phyloP scores from a whole-genome alignment of 2,113 vertebrate genomes.

The Marmota flaviventris region DNA sequence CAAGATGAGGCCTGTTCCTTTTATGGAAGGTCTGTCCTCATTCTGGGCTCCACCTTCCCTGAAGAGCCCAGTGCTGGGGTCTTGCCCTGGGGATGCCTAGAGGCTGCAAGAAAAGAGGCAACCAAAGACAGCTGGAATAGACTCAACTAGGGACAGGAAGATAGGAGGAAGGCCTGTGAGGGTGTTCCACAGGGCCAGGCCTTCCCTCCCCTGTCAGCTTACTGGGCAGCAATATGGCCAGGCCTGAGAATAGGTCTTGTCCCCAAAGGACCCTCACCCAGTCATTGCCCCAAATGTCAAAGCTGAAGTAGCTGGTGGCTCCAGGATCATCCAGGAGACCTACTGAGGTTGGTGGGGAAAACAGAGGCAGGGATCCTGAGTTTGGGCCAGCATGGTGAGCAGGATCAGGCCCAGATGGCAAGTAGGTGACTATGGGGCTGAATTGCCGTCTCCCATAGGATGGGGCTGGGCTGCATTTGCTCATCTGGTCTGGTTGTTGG shows the following conservation, averaged over 20 bases:
- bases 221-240: too few relatives aligned
- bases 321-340: not conserved
- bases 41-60: not conserved
- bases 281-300: not conserved
- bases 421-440: not conserved
- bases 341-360: not conserved
- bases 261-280: not conserved
- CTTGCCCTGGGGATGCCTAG: not conserved
- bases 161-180: not conserved
- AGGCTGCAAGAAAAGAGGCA: not conserved
- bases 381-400: not conserved
- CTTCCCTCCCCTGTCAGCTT: not conserved
- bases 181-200: not conserved
- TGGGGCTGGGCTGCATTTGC: not conserved
- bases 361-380: not conserved
- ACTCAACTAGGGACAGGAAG: not conserved
- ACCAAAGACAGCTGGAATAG: not conserved
- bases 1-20: not conserved
- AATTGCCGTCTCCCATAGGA: not conserved
- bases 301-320: not conserved
- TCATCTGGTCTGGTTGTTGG: not conserved
- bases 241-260: not conserved
- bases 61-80: not conserved
- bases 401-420: not conserved
- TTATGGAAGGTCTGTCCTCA: not conserved